These are phyloP conservation scores for Atrichornis clamosus DNA, from an alignment of 2,113 vertebrate genomes.

Conservation along the genomic window DNA sequence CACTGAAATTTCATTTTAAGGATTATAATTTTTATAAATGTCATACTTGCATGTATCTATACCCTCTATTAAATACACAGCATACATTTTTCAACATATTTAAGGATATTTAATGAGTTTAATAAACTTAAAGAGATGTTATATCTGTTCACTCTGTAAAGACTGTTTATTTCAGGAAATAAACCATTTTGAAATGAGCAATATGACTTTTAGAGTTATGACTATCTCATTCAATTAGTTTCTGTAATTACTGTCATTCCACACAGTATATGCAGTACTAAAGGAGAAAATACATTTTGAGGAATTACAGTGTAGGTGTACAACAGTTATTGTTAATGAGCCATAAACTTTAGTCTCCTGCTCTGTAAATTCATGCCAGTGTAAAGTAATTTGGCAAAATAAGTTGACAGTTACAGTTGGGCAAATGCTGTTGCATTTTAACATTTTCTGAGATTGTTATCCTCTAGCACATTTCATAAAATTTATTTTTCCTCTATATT, in stretches of 20 bases:
- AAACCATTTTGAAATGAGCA: conserved; percentile 55
- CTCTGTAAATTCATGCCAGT: conserved; percentile 45
- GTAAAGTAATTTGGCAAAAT: conserved; percentile 40
- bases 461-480: not conserved
- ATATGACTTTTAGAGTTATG: conserved; percentile 58
- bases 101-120: conserved; percentile 66
- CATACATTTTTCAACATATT: conserved; percentile 35
- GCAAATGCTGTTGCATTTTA: conserved; percentile 16
- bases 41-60: conserved; percentile 16
- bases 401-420: conserved; percentile 35
- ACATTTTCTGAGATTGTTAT: not conserved
- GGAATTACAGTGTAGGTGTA: conserved; percentile 58
- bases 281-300: conserved; percentile 59
- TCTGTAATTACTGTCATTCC: conserved; percentile 66
- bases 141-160: not conserved
- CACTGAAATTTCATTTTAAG: conserved; percentile 25
- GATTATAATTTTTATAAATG: conserved; percentile 22
- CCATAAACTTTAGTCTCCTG: conserved; percentile 58
- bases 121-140: conserved; percentile 59
- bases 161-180: conserved; percentile 60
- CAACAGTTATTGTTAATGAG: conserved; percentile 65
- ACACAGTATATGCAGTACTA: conserved; percentile 27
- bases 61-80: conserved; percentile 31
- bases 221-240: conserved; percentile 68
- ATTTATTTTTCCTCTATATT: not conserved